A percentile compares a stretch with the other conserved stretches of the same genome.
Evolutionary conservation across 2,888 invertebrate genomes (phyloP).

Genomic region (Pandemis corylana): DNA sequence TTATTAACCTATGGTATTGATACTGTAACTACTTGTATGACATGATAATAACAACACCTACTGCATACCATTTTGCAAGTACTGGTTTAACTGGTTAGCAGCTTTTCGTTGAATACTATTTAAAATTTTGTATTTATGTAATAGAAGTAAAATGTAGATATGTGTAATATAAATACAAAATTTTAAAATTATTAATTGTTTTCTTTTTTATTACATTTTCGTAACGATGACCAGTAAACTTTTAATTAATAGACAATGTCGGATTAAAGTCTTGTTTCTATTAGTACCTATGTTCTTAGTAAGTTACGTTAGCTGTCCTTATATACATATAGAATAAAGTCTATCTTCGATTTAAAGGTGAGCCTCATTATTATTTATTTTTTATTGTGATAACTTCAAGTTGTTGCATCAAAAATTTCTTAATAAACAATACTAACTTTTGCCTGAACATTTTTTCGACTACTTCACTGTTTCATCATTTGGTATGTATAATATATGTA

Average conservation of each 20-base stretch:
- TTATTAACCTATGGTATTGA: constrained; percentile 85
- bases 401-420: constrained; percentile 81
- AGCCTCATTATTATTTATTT: constrained; percentile 81
- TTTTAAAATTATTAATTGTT: constrained; percentile 80
- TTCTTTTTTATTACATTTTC: constrained; percentile 80
- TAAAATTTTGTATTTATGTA: constrained; percentile 86
- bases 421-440: constrained; percentile 83
- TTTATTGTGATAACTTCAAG: constrained; percentile 80
- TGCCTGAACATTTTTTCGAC: constrained; percentile 74
- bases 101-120: constrained; percentile 82
- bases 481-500: background rate
- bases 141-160: constrained; percentile 85
- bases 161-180: constrained; percentile 85
- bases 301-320: constrained; percentile 78
- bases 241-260: constrained; percentile 73
- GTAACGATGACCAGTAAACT: constrained; percentile 78
- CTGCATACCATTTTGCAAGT: constrained; percentile 81
- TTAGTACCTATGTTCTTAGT: constrained; percentile 61
- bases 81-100: constrained; percentile 84
- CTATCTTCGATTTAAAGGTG: constrained; percentile 70
- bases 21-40: constrained; percentile 86
- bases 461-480: constrained; percentile 45
- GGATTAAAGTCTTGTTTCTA: constrained; percentile 78
- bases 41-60: constrained; percentile 81
- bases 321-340: constrained; percentile 74